phyloP scores from a whole-genome alignment of 2,888 invertebrate species.

The Eupithecia dodoneata region DNA sequence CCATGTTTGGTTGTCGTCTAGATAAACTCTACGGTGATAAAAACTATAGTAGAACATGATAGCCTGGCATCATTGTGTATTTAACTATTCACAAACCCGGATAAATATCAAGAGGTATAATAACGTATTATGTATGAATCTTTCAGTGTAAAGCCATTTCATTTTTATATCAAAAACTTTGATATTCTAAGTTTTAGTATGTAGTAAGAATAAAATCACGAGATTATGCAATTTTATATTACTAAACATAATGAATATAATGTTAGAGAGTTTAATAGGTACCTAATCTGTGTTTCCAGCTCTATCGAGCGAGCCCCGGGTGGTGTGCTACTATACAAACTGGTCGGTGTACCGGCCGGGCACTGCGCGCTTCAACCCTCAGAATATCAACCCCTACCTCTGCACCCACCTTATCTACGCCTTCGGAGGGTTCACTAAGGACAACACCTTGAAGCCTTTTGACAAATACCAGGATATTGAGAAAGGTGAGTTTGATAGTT shows the following conservation, averaged over 20 bases:
- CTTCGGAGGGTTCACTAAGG: constrained; percentile 96
- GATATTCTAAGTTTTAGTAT: neutral
- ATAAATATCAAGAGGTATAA: too few species aligned
- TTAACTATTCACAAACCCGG: too few species aligned
- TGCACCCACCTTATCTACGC: constrained; percentile 97
- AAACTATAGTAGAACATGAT: neutral
- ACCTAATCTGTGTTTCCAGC: constrained; percentile 51
- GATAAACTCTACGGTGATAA: neutral
- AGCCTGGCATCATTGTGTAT: too few species aligned
- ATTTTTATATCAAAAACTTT: too few species aligned
- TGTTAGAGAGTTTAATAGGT: neutral
- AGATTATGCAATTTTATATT: too few species aligned
- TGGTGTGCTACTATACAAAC: constrained; percentile 97
- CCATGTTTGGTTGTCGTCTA: neutral
- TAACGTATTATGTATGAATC: too few species aligned
- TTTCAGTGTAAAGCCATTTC: too few species aligned
- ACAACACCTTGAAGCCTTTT: constrained; percentile 95
- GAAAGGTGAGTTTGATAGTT: constrained; percentile 86
- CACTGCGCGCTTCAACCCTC: constrained; percentile 95
- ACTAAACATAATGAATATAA: too few species aligned
- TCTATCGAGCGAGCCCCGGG: constrained; percentile 85
- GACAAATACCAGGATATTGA: constrained; percentile 98
- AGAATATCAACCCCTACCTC: constrained; percentile 97
- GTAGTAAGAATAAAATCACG: neutral
- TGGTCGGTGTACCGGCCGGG: constrained; percentile 97